Base-by-base conservation (phyloP, 2,797 vertebrate genomes). In the Triplophysa yarkandensis region DNA sequence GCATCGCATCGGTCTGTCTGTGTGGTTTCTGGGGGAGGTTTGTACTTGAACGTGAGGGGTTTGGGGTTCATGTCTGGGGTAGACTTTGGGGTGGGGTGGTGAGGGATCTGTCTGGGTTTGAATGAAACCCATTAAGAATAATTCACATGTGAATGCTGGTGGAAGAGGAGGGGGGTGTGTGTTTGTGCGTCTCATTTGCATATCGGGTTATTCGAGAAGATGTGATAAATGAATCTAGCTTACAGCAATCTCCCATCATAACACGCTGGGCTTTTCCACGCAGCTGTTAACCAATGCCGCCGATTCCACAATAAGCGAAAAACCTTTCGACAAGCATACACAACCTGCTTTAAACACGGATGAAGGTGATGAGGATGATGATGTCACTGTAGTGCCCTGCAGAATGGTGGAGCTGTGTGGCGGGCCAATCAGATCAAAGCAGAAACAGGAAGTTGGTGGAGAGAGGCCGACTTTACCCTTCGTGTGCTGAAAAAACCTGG, bases 121-220 rank as follows among this genome's bases (percentile, higher is more conserved):
- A 83, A 80, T 62, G 44, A 75, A 71, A 66, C 64, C 74, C 68
- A 81, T 81, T 81, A 79, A 69, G 75, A 68, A 68, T 23, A 19
- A 23, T 71, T 27, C 70, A 19, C 25, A 3, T 6, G 50, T 74
- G 64, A 16, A 36, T 68, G 39, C 39, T 8, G 32, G 27, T 48
- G 39, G 70, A 50, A 54, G 50, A 21, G 67, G 68, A 70, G 75
- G 54, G 44, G 75, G 50, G 78, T 77, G 79, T 79, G 74, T 81
- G 72, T 69, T 65, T 75, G 75, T 48, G 79, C 55, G 68, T 23
- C 23, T 50, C 76, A 90, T 92, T 93, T 91, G 88, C 91, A 93
- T 93, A 90, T 77, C 77, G 48, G 57, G 68, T 83, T 7, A 64
- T 89, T 90, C 85, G 66, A 83, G 74, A 70, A 81, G 79, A 77